Evolutionary conservation across 2,888 invertebrate species (phyloP).

Genomic region (Bellardia bayeri): DNA sequence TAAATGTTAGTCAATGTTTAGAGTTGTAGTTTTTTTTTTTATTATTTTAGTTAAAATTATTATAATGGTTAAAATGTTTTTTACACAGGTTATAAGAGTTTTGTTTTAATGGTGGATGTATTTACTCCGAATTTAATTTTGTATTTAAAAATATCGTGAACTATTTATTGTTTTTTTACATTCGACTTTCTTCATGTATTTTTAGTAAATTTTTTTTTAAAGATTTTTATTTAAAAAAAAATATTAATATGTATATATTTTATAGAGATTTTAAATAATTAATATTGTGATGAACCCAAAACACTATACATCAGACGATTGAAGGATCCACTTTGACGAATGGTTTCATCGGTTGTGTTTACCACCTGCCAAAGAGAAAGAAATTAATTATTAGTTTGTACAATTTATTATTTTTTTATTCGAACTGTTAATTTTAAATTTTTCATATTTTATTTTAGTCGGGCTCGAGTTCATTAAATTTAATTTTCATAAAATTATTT

Average conservation of each 20-base stretch:
- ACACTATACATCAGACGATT: slow-evolving; percentile 96
- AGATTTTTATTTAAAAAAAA: slow-evolving; percentile 62
- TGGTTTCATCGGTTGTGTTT: slow-evolving; percentile 89
- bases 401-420: no score
- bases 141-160: slow-evolving; percentile 37
- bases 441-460: no score
- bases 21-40: slow-evolving; percentile 39
- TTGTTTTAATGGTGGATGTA: slow-evolving; percentile 30
- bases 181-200: slow-evolving; percentile 43
- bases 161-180: slow-evolving; percentile 58
- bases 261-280: slow-evolving; percentile 76
- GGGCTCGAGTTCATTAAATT: no score
- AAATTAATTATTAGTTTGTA: neutral
- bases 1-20: slow-evolving; percentile 12
- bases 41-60: slow-evolving; percentile 55
- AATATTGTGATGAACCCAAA: slow-evolving; percentile 90
- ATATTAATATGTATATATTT: slow-evolving; percentile 44
- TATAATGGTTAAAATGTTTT: slow-evolving; percentile 44
- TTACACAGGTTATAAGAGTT: slow-evolving; percentile 57
- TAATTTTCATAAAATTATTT: no score
- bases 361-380: slow-evolving; percentile 79
- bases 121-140: slow-evolving; percentile 56
- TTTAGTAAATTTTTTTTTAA: slow-evolving; percentile 57
- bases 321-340: slow-evolving; percentile 96
- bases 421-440: no score